phyloP scores from a whole-genome alignment of 2,113 vertebrate genomes.

The Gallinago paraguaiae region DNA sequence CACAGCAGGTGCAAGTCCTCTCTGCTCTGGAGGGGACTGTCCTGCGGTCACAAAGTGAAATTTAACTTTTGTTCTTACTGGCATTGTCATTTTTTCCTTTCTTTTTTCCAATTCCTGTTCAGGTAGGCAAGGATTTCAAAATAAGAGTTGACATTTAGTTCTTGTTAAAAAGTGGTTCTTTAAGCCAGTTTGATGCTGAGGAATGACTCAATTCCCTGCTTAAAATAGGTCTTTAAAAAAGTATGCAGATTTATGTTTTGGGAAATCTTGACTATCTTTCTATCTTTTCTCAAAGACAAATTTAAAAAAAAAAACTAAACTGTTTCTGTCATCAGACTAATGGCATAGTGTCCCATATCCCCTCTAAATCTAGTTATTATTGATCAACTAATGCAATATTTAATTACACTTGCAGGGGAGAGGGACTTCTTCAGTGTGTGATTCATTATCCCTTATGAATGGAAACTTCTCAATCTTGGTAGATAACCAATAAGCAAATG shows the following conservation, averaged over 20 bases:
- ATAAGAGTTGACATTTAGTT: not conserved
- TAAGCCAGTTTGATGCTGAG: not conserved
- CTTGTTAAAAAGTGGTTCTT: not conserved
- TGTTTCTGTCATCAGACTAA: not conserved
- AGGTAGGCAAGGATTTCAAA: not conserved
- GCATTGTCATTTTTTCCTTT: not conserved
- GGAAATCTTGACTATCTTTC: not conserved
- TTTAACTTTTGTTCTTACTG: not conserved
- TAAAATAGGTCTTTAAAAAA: not conserved
- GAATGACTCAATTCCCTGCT: not conserved
- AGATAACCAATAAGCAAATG: constrained; percentile 43
- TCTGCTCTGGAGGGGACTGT: not conserved
- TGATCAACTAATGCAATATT: constrained; percentile 46
- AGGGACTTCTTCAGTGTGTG: constrained; percentile 20
- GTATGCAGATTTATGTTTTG: not conserved
- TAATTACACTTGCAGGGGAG: constrained; percentile 9
- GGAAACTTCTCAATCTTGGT: constrained; percentile 26
- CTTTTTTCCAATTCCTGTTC: not conserved
- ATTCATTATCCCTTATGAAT: constrained; percentile 48
- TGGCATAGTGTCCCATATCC: not conserved
- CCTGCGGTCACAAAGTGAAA: not conserved
- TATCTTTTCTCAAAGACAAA: not conserved
- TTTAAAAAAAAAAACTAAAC: not conserved
- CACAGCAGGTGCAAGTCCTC: not conserved
- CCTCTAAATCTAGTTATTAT: constrained; percentile 48